Conservation (phyloP, 2,797 vertebrate genomes). For the Lacerta viridis region DNA sequence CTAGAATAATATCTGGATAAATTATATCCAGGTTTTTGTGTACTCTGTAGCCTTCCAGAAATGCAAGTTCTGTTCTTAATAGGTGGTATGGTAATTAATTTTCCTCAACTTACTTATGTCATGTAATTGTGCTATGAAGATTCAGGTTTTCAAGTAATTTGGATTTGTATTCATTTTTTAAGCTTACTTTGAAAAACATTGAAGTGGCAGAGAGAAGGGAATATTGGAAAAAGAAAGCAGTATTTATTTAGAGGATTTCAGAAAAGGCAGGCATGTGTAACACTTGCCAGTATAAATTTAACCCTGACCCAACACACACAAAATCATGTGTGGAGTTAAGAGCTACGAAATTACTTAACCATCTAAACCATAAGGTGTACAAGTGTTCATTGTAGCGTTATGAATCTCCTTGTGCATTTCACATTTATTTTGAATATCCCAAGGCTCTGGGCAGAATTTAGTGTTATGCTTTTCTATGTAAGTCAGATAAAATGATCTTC, state of each 20-base stretch:
- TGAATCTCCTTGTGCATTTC: not conserved
- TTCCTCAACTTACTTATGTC: not conserved
- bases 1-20: not conserved
- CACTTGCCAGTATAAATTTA: conserved; percentile 2
- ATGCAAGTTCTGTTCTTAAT: not conserved
- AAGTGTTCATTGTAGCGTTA: not conserved
- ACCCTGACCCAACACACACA: not conserved
- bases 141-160: not conserved
- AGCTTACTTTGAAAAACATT: not conserved
- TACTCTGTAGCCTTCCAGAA: not conserved
- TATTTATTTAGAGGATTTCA: not conserved
- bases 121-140: conserved; percentile 1
- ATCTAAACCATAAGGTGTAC: not conserved
- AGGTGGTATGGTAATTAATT: not conserved
- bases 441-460: not conserved
- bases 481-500: too few species aligned
- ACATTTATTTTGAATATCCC: not conserved
- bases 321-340: not conserved
- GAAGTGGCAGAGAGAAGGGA: not conserved
- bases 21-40: not conserved
- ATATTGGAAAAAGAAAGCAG: not conserved
- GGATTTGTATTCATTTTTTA: not conserved
- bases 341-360: not conserved
- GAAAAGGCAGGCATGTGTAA: not conserved
- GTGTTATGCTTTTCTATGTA: too few species aligned